phyloP scores from a whole-genome alignment of 2,113 vertebrate species.

The Benitochromis conjunctus region DNA sequence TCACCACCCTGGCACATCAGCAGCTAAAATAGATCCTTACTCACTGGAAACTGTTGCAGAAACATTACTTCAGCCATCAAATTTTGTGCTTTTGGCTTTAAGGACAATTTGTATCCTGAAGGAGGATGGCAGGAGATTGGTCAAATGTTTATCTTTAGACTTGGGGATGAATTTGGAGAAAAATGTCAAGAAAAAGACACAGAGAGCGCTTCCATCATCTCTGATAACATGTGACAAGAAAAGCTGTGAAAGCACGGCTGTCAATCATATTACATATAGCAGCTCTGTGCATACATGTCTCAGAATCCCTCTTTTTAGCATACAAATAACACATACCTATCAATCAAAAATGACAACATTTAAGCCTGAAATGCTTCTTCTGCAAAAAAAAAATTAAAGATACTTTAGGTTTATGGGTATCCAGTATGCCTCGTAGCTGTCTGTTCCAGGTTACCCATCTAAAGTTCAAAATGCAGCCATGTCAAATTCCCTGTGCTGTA shows the following conservation, averaged over 20 bases:
- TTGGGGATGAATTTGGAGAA: not conserved
- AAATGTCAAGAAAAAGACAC: not conserved
- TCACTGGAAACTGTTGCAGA: not conserved
- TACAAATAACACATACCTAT: not conserved
- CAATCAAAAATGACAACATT: not conserved
- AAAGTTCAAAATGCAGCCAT: not conserved
- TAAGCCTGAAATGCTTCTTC: not conserved
- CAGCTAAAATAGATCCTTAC: not conserved
- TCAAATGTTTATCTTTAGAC: not conserved
- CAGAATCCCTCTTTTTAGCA: not conserved
- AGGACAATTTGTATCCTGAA: not conserved
- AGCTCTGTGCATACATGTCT: not conserved
- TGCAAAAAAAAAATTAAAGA: not conserved
- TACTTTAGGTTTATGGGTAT: not conserved
- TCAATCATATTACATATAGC: constrained; percentile 24
- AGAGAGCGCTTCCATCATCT: not conserved
- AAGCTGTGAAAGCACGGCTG: constrained; percentile 37
- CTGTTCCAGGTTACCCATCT: not conserved
- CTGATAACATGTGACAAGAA: constrained; percentile 21
- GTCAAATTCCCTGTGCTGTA: not conserved
- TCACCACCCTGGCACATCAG: not conserved
- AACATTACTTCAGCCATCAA: not conserved
- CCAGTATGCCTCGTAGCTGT: not conserved
- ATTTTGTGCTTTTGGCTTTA: not conserved
- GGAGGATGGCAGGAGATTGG: not conserved